Conservation (phyloP, 35 echinoderm and acorn worm species). For the Apostichopus californicus region DNA sequence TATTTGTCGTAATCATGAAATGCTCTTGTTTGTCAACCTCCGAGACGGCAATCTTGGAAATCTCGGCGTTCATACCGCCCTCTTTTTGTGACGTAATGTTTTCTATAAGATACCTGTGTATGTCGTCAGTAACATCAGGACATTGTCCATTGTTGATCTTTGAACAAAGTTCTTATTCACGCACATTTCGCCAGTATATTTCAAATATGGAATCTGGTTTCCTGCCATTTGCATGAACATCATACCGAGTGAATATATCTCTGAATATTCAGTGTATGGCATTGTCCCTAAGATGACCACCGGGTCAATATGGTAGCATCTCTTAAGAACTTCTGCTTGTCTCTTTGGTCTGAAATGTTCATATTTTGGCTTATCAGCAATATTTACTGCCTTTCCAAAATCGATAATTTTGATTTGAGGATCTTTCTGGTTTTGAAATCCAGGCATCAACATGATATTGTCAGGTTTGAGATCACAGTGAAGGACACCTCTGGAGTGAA, state of each 20-base stretch:
- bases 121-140: no score
- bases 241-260: not conserved
- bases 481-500: not conserved
- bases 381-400: not conserved
- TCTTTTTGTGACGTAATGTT: not conserved
- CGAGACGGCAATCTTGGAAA: no score
- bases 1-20: no score
- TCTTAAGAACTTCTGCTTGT: not conserved
- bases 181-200: no score
- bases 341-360: not conserved
- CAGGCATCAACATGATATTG: not conserved
- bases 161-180: no score
- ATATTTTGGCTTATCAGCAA: not conserved
- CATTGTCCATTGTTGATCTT: no score
- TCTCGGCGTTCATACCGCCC: no score
- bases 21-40: no score
- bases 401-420: slow-evolving; percentile 11
- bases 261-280: not conserved
- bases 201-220: no score
- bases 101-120: not conserved
- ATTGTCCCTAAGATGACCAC: not conserved
- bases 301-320: not conserved
- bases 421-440: not conserved
- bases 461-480: slow-evolving; percentile 13
- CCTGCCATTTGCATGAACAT: not conserved